phyloP scores from a whole-genome alignment of 1,140 invertebrate species.

The Bombus vancouverensis region DNA sequence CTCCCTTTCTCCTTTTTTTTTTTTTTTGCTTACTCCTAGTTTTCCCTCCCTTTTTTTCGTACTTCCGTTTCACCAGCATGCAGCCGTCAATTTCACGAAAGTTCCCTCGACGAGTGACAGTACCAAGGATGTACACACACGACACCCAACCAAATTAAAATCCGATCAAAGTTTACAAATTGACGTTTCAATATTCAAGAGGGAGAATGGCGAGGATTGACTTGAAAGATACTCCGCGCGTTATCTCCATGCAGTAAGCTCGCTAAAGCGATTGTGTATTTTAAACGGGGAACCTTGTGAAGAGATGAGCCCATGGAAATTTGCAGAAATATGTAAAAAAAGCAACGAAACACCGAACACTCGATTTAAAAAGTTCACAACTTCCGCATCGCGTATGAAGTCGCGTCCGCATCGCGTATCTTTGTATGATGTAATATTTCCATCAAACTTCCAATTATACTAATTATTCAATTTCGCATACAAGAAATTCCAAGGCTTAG shows the following conservation, averaged over 20 bases:
- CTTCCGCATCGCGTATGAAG: background rate
- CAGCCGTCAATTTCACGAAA: slow-evolving; percentile 60
- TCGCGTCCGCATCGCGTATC: background rate
- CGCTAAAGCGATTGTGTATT: background rate
- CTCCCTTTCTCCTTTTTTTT: background rate
- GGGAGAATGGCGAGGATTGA: slow-evolving; percentile 30
- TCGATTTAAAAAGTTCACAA: background rate
- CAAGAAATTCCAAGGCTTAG: background rate
- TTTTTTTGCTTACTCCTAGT: background rate
- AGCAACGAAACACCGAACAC: background rate
- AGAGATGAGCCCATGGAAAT: background rate
- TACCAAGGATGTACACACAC: slow-evolving; percentile 15
- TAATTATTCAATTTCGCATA: background rate
- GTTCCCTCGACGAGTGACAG: slow-evolving; percentile 49
- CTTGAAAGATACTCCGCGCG: background rate
- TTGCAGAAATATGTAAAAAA: background rate
- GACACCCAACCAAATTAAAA: slow-evolving; percentile 77
- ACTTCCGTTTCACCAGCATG: slow-evolving; percentile 30
- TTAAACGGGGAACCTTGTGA: background rate
- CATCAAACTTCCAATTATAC: no score
- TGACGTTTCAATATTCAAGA: slow-evolving; percentile 77
- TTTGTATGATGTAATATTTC: no score
- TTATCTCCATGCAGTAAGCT: background rate
- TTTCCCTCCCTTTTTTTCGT: background rate
- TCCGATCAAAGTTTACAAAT: slow-evolving; percentile 81